Conservation (phyloP, 2,797 vertebrate genomes). For the Hippocampus kuda region DNA sequence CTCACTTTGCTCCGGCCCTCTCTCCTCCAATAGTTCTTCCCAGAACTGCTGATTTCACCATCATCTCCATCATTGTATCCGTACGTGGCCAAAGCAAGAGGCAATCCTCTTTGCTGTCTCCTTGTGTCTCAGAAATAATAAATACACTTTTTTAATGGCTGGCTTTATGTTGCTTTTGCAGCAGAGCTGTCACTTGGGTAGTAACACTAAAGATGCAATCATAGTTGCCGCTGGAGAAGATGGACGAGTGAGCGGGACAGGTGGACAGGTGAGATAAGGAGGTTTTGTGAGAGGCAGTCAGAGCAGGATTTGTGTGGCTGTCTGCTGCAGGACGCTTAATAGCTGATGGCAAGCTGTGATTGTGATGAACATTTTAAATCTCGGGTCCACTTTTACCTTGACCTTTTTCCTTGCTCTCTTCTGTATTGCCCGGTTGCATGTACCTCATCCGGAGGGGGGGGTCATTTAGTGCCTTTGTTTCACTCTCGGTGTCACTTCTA, state of each 20-base stretch:
- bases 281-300: conserved; percentile 62
- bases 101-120: conserved; percentile 59
- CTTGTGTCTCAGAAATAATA: conserved; percentile 62
- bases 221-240: conserved; percentile 53
- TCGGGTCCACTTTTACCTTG: conserved; percentile 58
- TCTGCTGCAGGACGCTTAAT: conserved; percentile 63
- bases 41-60: conserved; percentile 38
- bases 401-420: conserved; percentile 59
- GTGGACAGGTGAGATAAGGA: conserved; percentile 74
- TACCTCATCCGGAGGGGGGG: conserved; percentile 25
- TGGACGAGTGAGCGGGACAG: conserved; percentile 66
- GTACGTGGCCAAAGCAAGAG: conserved; percentile 37
- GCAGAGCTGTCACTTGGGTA: conserved; percentile 57
- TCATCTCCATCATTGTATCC: conserved; percentile 47
- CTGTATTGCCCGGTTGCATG: conserved; percentile 29
- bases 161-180: conserved; percentile 66
- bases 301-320: conserved; percentile 64
- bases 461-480: conserved; percentile 49
- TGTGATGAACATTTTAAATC: conserved; percentile 70
- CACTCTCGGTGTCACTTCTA: conserved; percentile 24
- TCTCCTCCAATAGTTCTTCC: neutral
- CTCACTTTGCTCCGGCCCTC: neutral
- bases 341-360: conserved; percentile 68
- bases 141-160: conserved; percentile 67
- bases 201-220: conserved; percentile 70